Evolutionary conservation across 2,888 invertebrate species (phyloP).

Genomic region (Ophonus ardosiacus): DNA sequence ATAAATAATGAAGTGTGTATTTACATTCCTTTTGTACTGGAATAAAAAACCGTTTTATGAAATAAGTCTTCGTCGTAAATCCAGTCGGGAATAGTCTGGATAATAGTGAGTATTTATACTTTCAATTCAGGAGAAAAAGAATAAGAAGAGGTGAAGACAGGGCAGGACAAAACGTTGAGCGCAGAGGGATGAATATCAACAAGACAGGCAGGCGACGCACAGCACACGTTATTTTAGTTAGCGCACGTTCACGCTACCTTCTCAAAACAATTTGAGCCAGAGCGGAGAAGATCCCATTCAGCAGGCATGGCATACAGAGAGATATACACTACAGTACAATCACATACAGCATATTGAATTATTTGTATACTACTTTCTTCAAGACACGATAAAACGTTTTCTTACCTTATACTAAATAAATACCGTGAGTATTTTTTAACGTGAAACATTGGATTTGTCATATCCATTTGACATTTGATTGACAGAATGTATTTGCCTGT

Average conservation of each 20-base stretch:
- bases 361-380: not conserved
- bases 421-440: too few species aligned
- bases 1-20: not conserved
- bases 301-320: too few species aligned
- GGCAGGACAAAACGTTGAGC: not conserved
- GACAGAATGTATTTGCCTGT: too few species aligned
- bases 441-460: too few species aligned
- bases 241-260: slow-evolving; percentile 16
- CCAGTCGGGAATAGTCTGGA: not conserved
- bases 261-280: not conserved
- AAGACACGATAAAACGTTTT: not conserved
- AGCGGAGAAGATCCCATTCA: not conserved
- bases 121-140: slow-evolving; percentile 28
- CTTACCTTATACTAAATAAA: not conserved
- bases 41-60: slow-evolving; percentile 6
- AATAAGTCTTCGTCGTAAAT: not conserved
- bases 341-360: not conserved
- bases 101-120: slow-evolving; percentile 34
- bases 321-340: too few species aligned
- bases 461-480: too few species aligned
- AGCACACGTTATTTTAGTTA: slow-evolving; percentile 33
- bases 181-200: slow-evolving; percentile 38
- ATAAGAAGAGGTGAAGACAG: not conserved
- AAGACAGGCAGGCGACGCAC: not conserved
- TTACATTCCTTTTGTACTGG: not conserved